A percentile compares a stretch with the other conserved stretches of the same genome.
Evolutionary conservation across 2,797 vertebrate genomes (phyloP).

Genomic region (Acanthiza pusilla): DNA sequence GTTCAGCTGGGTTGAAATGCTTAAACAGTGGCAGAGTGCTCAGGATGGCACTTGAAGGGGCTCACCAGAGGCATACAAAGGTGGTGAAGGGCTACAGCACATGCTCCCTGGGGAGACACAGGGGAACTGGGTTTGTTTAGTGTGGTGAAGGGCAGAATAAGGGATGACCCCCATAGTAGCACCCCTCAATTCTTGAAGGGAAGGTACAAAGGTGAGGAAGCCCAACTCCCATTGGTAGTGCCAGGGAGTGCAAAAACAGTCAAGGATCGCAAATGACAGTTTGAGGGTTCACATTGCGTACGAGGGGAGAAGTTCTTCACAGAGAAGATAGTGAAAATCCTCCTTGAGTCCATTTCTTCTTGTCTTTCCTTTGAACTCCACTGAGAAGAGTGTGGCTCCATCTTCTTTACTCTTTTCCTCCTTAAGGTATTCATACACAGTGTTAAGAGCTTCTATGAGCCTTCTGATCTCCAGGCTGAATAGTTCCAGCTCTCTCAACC

Average conservation of each 20-base stretch:
- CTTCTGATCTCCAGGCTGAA: background rate
- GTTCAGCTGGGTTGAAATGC: background rate
- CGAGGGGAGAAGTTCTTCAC: background rate
- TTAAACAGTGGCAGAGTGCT: background rate
- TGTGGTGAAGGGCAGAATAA: background rate
- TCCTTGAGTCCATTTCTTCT: background rate
- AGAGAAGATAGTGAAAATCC: background rate
- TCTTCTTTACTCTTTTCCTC: background rate
- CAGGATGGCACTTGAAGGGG: background rate
- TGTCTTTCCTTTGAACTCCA: background rate
- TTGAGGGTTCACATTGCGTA: fast-evolving
- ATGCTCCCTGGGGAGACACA: fast-evolving
- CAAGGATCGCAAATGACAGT: background rate
- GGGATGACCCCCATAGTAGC: background rate
- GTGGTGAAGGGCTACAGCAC: background rate
- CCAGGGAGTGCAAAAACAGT: background rate
- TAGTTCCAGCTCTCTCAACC: background rate
- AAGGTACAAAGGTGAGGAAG: background rate
- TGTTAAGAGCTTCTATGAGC: background rate
- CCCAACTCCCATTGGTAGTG: background rate
- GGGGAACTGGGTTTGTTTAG: background rate
- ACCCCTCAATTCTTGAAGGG: background rate
- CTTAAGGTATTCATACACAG: background rate
- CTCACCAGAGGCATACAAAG: background rate
- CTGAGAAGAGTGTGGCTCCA: background rate